phyloP scores from a whole-genome alignment of 2,113 vertebrate genomes.

The Narcine bancroftii region DNA sequence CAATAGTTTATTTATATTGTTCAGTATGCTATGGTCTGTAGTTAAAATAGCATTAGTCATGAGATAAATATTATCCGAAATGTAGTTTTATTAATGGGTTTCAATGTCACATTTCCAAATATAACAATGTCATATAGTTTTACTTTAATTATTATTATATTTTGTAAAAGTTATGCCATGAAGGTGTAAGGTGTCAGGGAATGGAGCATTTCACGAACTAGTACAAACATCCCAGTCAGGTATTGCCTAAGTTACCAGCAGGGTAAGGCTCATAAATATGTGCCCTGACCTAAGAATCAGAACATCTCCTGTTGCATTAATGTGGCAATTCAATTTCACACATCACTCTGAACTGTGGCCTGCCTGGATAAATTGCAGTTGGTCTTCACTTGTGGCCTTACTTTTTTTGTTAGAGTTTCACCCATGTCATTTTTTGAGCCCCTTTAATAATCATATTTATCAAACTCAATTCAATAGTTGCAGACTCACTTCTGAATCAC shows the following conservation, averaged over 20 bases:
- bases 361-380: not conserved
- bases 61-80: not conserved
- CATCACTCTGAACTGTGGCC: not conserved
- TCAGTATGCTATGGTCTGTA: not conserved
- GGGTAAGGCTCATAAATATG: not conserved
- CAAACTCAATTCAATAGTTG: not conserved
- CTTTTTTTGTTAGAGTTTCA: not conserved
- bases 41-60: not conserved
- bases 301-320: not conserved
- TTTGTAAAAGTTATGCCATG: not conserved
- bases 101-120: not conserved
- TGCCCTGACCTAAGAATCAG: not conserved
- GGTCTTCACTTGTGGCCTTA: not conserved
- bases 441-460: not conserved
- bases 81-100: not conserved
- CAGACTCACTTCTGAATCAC: not conserved
- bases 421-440: too few relatives aligned
- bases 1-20: not conserved
- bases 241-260: not conserved
- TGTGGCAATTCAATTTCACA: not conserved
- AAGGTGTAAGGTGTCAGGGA: not conserved
- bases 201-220: not conserved
- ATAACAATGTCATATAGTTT: not conserved
- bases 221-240: not conserved
- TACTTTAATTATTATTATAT: not conserved